Percentiles rank a stretch among this genome's conserved stretches.
Conservation (phyloP, 2,888 invertebrate genomes). For the Lissocephala sabroskyi region DNA sequence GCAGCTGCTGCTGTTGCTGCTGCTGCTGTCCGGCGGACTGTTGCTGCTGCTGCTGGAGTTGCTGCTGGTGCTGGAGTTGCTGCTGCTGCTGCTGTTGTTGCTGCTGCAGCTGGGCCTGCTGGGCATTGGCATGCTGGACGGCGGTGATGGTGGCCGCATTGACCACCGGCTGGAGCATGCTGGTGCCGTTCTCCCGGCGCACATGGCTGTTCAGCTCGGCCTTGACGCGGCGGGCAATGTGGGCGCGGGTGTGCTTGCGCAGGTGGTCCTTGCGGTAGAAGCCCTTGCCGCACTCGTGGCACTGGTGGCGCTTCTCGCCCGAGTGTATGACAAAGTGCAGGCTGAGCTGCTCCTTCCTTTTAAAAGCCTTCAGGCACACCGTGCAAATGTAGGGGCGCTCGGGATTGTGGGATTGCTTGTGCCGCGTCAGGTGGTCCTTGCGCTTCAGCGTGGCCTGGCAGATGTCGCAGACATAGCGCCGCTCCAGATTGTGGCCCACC, state of each 20-base stretch:
- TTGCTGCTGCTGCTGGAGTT: conserved; percentile 44
- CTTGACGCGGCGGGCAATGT: conserved; percentile 87
- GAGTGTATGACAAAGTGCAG: conserved; percentile 92
- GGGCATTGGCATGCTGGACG: conserved; percentile 69
- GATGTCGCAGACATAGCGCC: conserved; percentile 89
- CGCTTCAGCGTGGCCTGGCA: conserved; percentile 90
- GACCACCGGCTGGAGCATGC: conserved; percentile 69
- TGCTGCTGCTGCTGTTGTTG: conserved; percentile 56
- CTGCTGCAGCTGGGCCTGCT: conserved; percentile 75
- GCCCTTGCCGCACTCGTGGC: conserved; percentile 89
- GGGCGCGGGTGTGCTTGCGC: conserved; percentile 87
- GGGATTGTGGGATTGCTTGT: conserved; percentile 91
- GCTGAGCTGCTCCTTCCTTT: conserved; percentile 90
- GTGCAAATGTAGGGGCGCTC: conserved; percentile 90
- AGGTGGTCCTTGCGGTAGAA: conserved; percentile 92
- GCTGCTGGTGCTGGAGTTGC: conserved; percentile 54
- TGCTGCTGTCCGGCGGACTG: conserved; percentile 19
- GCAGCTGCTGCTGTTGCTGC: conserved; percentile 58
- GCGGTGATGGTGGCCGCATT: conserved; percentile 62
- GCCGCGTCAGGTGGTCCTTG: conserved; percentile 89
- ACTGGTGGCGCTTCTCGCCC: conserved; percentile 87
- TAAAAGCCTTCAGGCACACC: conserved; percentile 89
- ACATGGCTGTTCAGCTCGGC: conserved; percentile 75
- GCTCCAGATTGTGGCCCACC: conserved; percentile 87
- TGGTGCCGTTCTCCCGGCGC: conserved; percentile 69